Conservation (phyloP, 2,113 vertebrate genomes). For the Accipiter cooperii region DNA sequence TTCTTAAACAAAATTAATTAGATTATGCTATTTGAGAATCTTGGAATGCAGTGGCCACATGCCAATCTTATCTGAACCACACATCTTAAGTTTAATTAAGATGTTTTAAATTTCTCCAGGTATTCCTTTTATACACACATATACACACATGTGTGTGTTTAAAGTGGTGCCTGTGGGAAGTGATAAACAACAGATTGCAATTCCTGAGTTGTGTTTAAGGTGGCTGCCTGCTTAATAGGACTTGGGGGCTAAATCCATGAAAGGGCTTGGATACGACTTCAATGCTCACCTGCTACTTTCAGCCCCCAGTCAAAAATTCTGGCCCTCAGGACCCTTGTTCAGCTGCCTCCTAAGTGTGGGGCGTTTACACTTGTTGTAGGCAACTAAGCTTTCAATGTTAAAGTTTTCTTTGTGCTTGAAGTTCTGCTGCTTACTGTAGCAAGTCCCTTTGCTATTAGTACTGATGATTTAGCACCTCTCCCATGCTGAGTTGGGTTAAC, state of each 20-base stretch:
- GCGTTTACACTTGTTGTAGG: background rate
- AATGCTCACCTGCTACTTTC: slow-evolving; percentile 12
- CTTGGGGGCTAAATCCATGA: background rate
- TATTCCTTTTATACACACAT: slow-evolving; percentile 31
- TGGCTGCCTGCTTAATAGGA: background rate
- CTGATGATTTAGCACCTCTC: background rate
- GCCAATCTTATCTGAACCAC: slow-evolving; percentile 72
- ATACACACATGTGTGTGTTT: background rate
- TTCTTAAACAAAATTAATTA: slow-evolving; percentile 76
- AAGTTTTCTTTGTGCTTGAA: background rate
- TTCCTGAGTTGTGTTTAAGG: slow-evolving; percentile 21
- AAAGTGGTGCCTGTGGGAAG: slow-evolving; percentile 54
- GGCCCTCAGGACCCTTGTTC: background rate
- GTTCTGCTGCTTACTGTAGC: background rate
- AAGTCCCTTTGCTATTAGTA: background rate
- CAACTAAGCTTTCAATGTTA: background rate
- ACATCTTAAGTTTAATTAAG: slow-evolving; percentile 76
- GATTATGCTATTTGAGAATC: slow-evolving; percentile 77
- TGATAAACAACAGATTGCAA: slow-evolving; percentile 51
- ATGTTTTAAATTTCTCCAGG: slow-evolving; percentile 70
- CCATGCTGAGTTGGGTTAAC: background rate
- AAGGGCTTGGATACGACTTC: background rate
- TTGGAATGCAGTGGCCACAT: slow-evolving; percentile 61
- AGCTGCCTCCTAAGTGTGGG: background rate
- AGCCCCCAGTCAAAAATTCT: background rate